Percentiles rank a stretch among this genome's conserved stretches.
phyloP scores from a whole-genome alignment of 2,797 vertebrate species.

The Sebastes nivosus region DNA sequence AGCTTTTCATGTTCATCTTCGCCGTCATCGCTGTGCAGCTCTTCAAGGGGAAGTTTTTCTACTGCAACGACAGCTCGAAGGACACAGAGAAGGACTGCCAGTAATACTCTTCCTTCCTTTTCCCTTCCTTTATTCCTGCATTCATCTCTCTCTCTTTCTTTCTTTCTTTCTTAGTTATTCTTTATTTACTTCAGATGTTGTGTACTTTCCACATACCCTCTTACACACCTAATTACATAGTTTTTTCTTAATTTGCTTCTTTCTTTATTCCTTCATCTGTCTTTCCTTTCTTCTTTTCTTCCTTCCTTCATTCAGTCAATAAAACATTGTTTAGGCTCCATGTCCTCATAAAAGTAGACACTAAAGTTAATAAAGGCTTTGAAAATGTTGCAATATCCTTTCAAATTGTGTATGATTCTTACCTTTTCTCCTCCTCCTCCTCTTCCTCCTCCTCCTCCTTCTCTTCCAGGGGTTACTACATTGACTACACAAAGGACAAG shows the following conservation, averaged over 20 bases:
- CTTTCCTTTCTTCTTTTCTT: neutral
- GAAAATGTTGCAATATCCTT: neutral
- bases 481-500: slow-evolving; percentile 94
- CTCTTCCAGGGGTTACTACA: slow-evolving; percentile 90
- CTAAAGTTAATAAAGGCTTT: neutral
- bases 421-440: neutral
- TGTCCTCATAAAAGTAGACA: neutral
- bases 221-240: neutral
- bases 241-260: neutral
- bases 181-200: neutral
- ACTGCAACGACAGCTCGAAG: slow-evolving; percentile 97
- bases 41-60: slow-evolving; percentile 99
- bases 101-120: slow-evolving; percentile 71
- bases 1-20: slow-evolving; percentile 99
- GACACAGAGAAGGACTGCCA: slow-evolving; percentile 97
- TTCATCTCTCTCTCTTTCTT: neutral
- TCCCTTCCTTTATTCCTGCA: neutral
- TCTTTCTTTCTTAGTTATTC: neutral
- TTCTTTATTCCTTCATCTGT: neutral
- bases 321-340: neutral
- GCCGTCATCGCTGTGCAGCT: slow-evolving; percentile 98
- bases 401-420: neutral
- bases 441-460: slow-evolving; percentile 43
- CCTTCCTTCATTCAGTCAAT: neutral
- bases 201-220: neutral